Evolutionary conservation across 2,113 vertebrate species (phyloP).

Genomic region (Colius striatus): DNA sequence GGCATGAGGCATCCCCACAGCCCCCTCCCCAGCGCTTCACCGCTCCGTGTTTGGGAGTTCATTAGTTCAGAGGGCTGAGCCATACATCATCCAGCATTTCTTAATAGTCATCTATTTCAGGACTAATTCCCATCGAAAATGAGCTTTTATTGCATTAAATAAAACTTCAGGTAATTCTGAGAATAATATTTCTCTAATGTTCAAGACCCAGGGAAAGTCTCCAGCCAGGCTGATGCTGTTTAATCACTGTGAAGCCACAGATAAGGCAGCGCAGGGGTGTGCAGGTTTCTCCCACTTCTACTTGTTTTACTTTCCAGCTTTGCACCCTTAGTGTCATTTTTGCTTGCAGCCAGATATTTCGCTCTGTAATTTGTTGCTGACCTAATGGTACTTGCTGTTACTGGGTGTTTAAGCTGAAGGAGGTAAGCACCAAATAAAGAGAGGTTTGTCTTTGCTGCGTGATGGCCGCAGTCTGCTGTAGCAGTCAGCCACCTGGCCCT

Average conservation of each 20-base stretch:
- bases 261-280: rapidly evolving
- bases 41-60: neutral
- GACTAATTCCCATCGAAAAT: neutral
- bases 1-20: neutral
- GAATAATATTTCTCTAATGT: neutral
- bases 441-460: slow-evolving; percentile 47
- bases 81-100: neutral
- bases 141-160: slow-evolving; percentile 17
- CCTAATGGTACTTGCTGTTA: slow-evolving; percentile 66
- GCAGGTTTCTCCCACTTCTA: neutral
- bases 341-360: neutral
- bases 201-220: neutral
- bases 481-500: slow-evolving; percentile 49
- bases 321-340: neutral
- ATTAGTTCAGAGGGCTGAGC: neutral
- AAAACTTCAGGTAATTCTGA: slow-evolving; percentile 8
- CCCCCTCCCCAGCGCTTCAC: neutral
- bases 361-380: slow-evolving; percentile 68
- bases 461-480: slow-evolving; percentile 47
- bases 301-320: neutral
- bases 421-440: slow-evolving; percentile 78
- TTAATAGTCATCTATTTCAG: neutral
- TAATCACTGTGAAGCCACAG: rapidly evolving
- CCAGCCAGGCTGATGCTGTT: neutral
- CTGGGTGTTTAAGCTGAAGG: slow-evolving; percentile 67